Evolutionary conservation across 2,888 invertebrate species (phyloP).

Genomic region (Oxyteleia sp.): DNA sequence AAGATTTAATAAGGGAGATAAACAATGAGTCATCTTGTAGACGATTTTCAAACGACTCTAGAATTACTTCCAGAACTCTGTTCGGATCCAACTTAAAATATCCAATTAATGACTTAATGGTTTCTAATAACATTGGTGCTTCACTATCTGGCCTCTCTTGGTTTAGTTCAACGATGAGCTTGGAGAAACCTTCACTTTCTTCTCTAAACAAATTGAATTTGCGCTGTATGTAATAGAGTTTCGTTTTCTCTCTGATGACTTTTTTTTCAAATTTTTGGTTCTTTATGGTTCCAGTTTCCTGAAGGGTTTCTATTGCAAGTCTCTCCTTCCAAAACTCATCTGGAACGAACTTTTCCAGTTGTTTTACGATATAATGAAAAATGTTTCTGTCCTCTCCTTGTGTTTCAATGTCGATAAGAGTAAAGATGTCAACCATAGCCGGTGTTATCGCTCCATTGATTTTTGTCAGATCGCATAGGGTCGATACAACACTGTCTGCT

Average conservation of each 20-base stretch:
- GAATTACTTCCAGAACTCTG: constrained; percentile 97
- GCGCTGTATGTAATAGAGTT: constrained; percentile 99
- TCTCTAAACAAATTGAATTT: constrained; percentile 99
- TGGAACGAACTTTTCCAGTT: constrained; percentile 93
- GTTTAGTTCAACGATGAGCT: constrained; percentile 97
- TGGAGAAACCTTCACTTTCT: constrained; percentile 99
- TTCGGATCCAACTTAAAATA: constrained; percentile 99
- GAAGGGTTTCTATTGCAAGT: constrained; percentile 96
- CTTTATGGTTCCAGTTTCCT: constrained; percentile 96
- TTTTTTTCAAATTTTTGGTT: constrained; percentile 97
- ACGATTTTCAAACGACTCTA: constrained; percentile 98
- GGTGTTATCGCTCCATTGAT: too few relatives aligned
- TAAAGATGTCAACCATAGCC: constrained; percentile 94
- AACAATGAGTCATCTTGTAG: constrained; percentile 94
- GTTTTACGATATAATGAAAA: constrained; percentile 93
- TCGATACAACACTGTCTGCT: constrained; percentile 92
- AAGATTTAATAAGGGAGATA: constrained; percentile 94
- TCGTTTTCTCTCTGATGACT: constrained; percentile 99
- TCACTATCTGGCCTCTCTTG: constrained; percentile 91
- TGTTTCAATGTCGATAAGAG: constrained; percentile 95
- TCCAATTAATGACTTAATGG: too few relatives aligned
- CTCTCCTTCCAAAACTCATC: constrained; percentile 96
- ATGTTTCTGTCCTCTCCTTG: constrained; percentile 92
- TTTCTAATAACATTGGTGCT: too few relatives aligned
- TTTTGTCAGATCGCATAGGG: constrained; percentile 92